These are phyloP conservation scores for Anhinga rufa DNA, from an alignment of 2,113 vertebrate genomes.

Conservation along the genomic window DNA sequence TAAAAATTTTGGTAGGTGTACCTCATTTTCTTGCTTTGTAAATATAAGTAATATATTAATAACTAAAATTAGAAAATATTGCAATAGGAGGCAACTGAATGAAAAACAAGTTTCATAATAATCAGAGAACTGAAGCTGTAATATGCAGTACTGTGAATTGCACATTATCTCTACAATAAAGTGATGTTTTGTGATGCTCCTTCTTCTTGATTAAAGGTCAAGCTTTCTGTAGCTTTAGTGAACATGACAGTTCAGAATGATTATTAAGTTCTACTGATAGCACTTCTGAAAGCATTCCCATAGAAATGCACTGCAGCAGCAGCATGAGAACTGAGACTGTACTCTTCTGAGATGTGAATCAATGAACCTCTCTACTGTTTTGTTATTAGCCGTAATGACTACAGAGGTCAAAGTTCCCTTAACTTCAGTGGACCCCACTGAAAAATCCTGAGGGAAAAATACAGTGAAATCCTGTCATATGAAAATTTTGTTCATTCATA, in stretches of 20 bases:
- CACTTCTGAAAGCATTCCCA: neutral
- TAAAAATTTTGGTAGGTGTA: neutral
- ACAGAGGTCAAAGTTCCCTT: neutral
- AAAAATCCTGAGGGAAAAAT: neutral
- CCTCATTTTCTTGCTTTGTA: neutral
- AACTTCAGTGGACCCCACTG: neutral
- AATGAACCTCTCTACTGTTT: neutral
- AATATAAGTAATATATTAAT: neutral
- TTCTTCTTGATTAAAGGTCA: constrained; percentile 43
- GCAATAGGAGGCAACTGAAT: neutral
- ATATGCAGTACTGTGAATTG: neutral
- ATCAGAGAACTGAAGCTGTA: neutral
- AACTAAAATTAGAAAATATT: neutral
- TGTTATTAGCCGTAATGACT: neutral
- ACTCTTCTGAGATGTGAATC: neutral
- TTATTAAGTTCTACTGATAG: neutral
- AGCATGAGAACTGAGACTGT: neutral
- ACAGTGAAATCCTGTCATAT: neutral
- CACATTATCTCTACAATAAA: neutral
- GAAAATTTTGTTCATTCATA: neutral
- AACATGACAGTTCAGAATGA: neutral
- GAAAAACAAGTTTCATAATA: neutral
- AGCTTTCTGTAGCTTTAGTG: neutral
- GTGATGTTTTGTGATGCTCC: neutral
- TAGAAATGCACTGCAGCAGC: neutral